phyloP scores from a whole-genome alignment of 1,140 invertebrate species.

The Rhagoletis pomonella region DNA sequence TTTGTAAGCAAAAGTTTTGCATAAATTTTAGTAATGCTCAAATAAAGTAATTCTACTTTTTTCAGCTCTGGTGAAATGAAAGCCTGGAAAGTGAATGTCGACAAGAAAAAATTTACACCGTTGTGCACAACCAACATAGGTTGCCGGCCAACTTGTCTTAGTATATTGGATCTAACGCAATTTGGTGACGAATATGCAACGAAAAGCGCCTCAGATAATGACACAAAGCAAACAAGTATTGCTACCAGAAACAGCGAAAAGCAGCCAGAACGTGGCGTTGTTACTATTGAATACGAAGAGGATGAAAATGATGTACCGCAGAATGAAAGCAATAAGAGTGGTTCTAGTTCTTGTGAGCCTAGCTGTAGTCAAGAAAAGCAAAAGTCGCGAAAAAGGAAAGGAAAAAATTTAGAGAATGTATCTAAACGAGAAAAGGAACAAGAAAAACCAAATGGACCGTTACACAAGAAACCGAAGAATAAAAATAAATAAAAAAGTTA shows the following conservation, averaged over 20 bases:
- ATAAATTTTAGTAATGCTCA: neutral
- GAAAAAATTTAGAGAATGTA: no score
- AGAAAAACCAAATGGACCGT: neutral
- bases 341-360: neutral
- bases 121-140: constrained; percentile 76
- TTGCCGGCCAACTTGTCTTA: constrained; percentile 79
- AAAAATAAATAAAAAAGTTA: constrained; percentile 30
- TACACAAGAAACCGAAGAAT: neutral
- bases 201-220: constrained; percentile 3
- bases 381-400: neutral
- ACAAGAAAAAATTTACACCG: constrained; percentile 75
- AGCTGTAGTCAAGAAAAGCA: neutral
- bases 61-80: constrained; percentile 87
- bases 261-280: constrained; percentile 58
- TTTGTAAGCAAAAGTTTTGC: neutral
- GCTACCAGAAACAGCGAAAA: constrained; percentile 44
- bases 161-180: constrained; percentile 70
- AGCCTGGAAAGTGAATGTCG: constrained; percentile 79
- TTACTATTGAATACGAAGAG: constrained; percentile 63
- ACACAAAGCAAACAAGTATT: constrained; percentile 15
- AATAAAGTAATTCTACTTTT: neutral
- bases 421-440: neutral
- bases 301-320: constrained; percentile 38
- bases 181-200: constrained; percentile 55
- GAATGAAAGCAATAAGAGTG: constrained; percentile 18